Percentiles rank a stretch among this genome's conserved stretches.
Conservation (phyloP, 2,113 vertebrate species). For the Lutjanus erythropterus region DNA sequence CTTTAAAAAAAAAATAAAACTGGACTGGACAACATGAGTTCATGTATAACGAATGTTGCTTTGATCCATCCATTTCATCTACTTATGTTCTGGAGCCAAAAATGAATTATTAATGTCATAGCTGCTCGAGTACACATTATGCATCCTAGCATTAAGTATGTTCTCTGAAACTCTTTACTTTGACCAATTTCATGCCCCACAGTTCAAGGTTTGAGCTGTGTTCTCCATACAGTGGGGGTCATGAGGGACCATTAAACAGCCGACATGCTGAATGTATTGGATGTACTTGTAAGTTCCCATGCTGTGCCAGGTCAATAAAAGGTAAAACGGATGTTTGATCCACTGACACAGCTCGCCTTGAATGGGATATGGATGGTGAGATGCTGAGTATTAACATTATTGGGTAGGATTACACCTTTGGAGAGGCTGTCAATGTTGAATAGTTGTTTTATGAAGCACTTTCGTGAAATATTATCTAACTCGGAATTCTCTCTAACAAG, state of each 20-base stretch:
- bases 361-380: conserved; percentile 7
- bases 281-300: conserved; percentile 5
- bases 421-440: background rate
- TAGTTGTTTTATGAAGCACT: background rate
- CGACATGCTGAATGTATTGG: background rate
- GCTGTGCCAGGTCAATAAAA: conserved; percentile 56
- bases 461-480: background rate
- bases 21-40: conserved; percentile 55
- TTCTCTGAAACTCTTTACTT: conserved; percentile 26
- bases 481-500: background rate
- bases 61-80: conserved; percentile 61
- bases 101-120: conserved; percentile 73
- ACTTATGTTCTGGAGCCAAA: conserved; percentile 62
- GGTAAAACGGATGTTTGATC: conserved; percentile 61
- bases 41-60: conserved; percentile 75
- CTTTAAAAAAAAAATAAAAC: too few relatives aligned
- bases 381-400: background rate
- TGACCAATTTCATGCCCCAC: conserved; percentile 2
- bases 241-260: conserved; percentile 23
- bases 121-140: conserved; percentile 54
- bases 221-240: conserved; percentile 3
- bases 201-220: conserved; percentile 10
- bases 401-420: background rate
- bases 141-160: conserved; percentile 49
- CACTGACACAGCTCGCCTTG: conserved; percentile 14